Conservation (phyloP, 2,113 vertebrate species). For the Camarhynchus parvulus region DNA sequence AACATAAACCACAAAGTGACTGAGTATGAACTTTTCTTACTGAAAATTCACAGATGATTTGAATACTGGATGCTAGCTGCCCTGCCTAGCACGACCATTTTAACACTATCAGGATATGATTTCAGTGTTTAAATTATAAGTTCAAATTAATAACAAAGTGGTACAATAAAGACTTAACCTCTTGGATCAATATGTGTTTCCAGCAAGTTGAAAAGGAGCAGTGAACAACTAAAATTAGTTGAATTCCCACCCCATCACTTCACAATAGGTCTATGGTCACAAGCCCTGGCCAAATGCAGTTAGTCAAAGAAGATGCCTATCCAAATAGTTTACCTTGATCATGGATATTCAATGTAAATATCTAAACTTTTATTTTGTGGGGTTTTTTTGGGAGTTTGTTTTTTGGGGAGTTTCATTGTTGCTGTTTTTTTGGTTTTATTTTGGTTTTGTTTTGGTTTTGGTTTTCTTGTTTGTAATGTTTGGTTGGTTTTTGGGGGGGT, state of each 20-base stretch:
- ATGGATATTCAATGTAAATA: background rate
- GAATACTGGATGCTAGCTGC: background rate
- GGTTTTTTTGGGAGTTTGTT: background rate
- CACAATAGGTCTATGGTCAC: background rate
- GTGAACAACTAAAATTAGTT: background rate
- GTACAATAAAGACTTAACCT: background rate
- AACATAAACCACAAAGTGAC: background rate
- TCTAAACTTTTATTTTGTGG: background rate
- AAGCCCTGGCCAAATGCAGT: background rate
- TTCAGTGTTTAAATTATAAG: conserved; percentile 9
- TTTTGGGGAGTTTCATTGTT: no score
- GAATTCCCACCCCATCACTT: background rate
- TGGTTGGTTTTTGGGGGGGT: background rate
- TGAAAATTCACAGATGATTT: background rate
- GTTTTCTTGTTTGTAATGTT: no score
- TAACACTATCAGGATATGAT: background rate
- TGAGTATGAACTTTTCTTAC: background rate
- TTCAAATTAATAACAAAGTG: background rate
- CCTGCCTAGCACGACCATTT: background rate
- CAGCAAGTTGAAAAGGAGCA: background rate
- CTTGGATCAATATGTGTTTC: background rate
- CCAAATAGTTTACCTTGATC: background rate
- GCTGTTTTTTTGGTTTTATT: background rate
- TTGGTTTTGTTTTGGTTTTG: background rate
- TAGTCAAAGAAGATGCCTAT: background rate